These are phyloP conservation scores for Malurus elegans DNA, from an alignment of 2,113 vertebrate genomes.

Conservation along the genomic window DNA sequence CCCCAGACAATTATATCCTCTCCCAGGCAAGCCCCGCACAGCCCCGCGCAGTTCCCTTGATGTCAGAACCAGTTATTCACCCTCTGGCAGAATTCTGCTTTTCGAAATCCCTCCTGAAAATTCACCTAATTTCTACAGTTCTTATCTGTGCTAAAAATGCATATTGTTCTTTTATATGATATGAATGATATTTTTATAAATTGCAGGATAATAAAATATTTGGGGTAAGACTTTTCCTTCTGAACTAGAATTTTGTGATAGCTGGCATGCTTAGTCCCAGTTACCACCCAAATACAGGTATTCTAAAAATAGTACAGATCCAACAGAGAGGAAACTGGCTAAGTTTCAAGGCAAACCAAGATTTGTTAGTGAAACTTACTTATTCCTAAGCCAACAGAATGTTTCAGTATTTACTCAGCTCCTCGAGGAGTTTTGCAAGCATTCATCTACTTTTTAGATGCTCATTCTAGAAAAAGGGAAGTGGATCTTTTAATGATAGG, in stretches of 20 bases:
- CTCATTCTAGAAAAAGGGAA: slow-evolving; percentile 40
- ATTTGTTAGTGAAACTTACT: neutral
- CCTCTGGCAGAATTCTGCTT: neutral
- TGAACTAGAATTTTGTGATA: neutral
- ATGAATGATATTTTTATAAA: neutral
- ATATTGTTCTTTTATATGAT: neutral
- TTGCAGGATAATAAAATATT: neutral
- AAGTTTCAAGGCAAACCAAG: neutral
- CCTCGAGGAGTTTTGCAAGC: slow-evolving; percentile 25
- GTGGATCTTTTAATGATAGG: neutral
- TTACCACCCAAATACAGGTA: neutral
- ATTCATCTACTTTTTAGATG: neutral
- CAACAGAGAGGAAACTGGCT: neutral
- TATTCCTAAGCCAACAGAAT: neutral
- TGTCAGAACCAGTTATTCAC: neutral
- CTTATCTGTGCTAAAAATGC: neutral
- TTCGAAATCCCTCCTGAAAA: neutral
- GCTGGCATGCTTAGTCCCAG: neutral
- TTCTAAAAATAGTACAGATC: neutral
- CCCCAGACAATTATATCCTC: rapidly evolving
- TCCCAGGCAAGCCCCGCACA: neutral
- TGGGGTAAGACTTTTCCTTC: neutral
- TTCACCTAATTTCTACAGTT: neutral
- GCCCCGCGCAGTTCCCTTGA: neutral
- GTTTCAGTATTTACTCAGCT: neutral